phyloP scores from a whole-genome alignment of 2,113 vertebrate genomes.

The Rhinichthys klamathensis region DNA sequence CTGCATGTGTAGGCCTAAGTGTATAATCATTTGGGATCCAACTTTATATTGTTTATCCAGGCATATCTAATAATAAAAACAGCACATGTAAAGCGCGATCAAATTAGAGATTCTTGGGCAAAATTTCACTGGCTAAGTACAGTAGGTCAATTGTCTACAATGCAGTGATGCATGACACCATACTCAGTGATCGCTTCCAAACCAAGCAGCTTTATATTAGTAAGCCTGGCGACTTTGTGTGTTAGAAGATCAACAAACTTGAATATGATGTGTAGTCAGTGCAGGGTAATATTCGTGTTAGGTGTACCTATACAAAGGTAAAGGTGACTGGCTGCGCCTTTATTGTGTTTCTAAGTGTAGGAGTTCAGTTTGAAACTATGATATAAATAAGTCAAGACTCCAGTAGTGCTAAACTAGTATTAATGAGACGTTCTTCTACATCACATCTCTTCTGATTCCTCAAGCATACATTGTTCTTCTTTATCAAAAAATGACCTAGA shows the following conservation, averaged over 20 bases:
- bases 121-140: not conserved
- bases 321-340: not conserved
- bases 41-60: too few species aligned
- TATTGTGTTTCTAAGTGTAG: not conserved
- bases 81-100: not conserved
- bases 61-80: too few species aligned
- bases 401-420: slow-evolving; percentile 42
- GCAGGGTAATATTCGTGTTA: not conserved
- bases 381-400: slow-evolving; percentile 45
- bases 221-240: too few species aligned
- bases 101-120: not conserved
- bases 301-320: not conserved
- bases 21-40: too few species aligned
- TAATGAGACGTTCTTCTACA: slow-evolving; percentile 48
- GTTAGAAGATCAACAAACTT: not conserved
- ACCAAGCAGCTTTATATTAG: not conserved
- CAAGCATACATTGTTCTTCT: slow-evolving; percentile 38
- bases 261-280: not conserved
- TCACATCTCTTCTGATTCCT: slow-evolving; percentile 40
- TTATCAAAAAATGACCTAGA: slow-evolving; percentile 48
- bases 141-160: too few species aligned
- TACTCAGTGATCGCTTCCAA: not conserved
- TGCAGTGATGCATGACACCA: not conserved
- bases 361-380: slow-evolving; percentile 29
- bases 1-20: too few species aligned